These are phyloP conservation scores for Micrastur ruficollis DNA, from an alignment of 2,797 vertebrate species.

Conservation along the genomic window DNA sequence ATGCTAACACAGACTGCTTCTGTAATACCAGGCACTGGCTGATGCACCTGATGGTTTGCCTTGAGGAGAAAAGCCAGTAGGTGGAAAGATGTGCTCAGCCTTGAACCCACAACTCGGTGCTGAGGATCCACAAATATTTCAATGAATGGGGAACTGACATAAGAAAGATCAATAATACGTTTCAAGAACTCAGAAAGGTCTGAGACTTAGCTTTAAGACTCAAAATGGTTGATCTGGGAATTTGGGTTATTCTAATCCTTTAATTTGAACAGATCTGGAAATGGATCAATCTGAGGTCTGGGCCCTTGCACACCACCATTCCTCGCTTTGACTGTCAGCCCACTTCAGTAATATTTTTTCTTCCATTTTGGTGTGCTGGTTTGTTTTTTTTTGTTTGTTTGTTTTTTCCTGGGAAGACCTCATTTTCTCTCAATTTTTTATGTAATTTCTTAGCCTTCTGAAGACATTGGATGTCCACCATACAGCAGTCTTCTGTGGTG, in stretches of 20 bases:
- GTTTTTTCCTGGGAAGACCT: not conserved
- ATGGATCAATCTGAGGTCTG: not conserved
- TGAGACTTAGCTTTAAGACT: not conserved
- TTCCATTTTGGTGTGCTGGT: not conserved
- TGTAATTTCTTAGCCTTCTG: not conserved
- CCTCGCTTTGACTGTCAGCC: not conserved
- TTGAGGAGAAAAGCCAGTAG: not conserved
- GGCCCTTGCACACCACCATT: fast-evolving
- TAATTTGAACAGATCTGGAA: not conserved
- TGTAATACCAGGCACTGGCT: not conserved
- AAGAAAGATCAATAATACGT: not conserved
- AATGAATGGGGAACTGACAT: not conserved
- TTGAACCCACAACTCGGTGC: fast-evolving
- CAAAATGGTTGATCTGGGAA: not conserved
- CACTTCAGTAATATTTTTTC: not conserved
- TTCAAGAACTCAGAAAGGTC: not conserved
- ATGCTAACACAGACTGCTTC: not conserved
- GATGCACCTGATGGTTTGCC: not conserved
- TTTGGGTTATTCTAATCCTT: not conserved
- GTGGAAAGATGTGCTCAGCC: not conserved
- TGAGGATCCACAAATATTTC: not conserved
- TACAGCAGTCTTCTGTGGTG: not conserved
- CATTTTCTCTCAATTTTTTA: not conserved
- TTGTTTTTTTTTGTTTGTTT: not conserved
- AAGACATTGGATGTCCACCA: not conserved